A percentile compares a stretch with the other conserved stretches of the same genome.
These are phyloP conservation scores for Pantala flavescens DNA, from an alignment of 1,140 invertebrate genomes.

Conservation along the genomic window DNA sequence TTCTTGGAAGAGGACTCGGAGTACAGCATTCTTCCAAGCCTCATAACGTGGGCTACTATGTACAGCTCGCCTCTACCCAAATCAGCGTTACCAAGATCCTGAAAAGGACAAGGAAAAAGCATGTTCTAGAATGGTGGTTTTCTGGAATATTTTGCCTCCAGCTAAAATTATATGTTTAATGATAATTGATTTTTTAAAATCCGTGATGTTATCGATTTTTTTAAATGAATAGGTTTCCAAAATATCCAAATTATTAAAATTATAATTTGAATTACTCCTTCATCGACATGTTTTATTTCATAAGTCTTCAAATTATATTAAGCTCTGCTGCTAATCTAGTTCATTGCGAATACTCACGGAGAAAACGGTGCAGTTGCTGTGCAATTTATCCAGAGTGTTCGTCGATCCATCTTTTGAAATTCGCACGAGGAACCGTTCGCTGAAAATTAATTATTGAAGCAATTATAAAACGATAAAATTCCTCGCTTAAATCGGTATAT, in stretches of 20 bases:
- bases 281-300: too few relatives aligned
- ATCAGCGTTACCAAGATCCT: slow-evolving; percentile 68
- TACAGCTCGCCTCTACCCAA: slow-evolving; percentile 66
- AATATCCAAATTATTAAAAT: too few relatives aligned
- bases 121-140: too few relatives aligned
- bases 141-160: too few relatives aligned
- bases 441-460: slow-evolving; percentile 31
- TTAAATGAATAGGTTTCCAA: too few relatives aligned
- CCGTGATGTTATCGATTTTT: too few relatives aligned
- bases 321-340: too few relatives aligned
- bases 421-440: slow-evolving; percentile 76
- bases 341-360: slow-evolving; percentile 55
- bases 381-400: slow-evolving; percentile 76
- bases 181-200: too few relatives aligned
- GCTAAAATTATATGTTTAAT: too few relatives aligned
- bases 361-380: slow-evolving; percentile 81
- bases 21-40: slow-evolving; percentile 76
- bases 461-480: neutral
- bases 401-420: slow-evolving; percentile 83
- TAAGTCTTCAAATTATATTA: too few relatives aligned
- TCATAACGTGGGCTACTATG: slow-evolving; percentile 77
- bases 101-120: slow-evolving; percentile 13
- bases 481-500: neutral
- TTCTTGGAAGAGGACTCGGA: slow-evolving; percentile 59
- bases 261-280: too few relatives aligned